Evolutionary conservation across 1,140 invertebrate species (phyloP).

Genomic region (Magallana angulata): DNA sequence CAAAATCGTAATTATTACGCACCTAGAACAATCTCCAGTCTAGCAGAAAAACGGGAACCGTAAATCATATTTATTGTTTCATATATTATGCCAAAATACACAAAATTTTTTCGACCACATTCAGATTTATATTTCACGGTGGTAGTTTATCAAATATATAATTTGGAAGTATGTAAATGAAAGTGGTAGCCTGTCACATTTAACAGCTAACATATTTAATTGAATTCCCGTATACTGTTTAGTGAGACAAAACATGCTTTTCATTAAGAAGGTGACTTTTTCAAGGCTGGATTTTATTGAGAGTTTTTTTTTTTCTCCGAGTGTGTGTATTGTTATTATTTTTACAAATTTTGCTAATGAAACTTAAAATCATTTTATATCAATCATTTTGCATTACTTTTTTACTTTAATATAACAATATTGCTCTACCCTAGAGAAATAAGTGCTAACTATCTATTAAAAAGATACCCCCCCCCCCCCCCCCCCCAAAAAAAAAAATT

Average conservation of each 20-base stretch:
- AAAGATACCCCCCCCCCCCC: too few relatives aligned
- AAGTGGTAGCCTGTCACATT: conserved; percentile 28
- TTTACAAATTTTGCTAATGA: too few relatives aligned
- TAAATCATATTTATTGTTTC: conserved; percentile 34
- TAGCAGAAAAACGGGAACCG: not conserved
- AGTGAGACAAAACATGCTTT: conserved; percentile 31
- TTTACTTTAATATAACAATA: too few relatives aligned
- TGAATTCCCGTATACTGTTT: conserved; percentile 20
- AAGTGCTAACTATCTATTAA: too few relatives aligned
- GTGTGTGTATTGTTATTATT: too few relatives aligned
- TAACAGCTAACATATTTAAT: conserved; percentile 31
- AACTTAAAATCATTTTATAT: too few relatives aligned
- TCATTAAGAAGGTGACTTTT: conserved; percentile 24
- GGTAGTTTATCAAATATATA: conserved; percentile 37
- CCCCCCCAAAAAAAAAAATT: too few relatives aligned
- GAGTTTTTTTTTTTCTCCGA: not conserved
- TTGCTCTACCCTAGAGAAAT: too few relatives aligned
- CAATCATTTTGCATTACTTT: too few relatives aligned
- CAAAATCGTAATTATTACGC: conserved; percentile 13
- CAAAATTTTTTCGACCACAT: conserved; percentile 10
- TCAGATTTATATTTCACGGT: conserved; percentile 14
- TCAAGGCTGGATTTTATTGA: not conserved
- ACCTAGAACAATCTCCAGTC: not conserved
- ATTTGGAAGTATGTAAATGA: conserved; percentile 34
- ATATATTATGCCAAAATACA: conserved; percentile 38